phyloP scores from a whole-genome alignment of 1,140 invertebrate species.

The Drosophila asahinai region DNA sequence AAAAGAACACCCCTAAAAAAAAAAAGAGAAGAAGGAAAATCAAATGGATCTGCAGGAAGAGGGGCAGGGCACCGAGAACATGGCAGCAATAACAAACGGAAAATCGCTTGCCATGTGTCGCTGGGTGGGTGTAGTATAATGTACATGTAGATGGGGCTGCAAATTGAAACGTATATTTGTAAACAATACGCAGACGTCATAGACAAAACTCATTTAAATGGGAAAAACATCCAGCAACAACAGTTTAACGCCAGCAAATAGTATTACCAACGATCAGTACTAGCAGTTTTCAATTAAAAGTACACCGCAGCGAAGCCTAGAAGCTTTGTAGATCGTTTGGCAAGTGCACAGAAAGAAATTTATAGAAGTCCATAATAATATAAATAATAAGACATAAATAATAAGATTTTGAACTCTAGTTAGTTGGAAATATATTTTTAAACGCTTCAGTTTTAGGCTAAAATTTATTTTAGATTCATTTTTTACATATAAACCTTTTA shows the following conservation, averaged over 20 bases:
- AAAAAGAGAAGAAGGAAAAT: slow-evolving; percentile 32
- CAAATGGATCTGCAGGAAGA: slow-evolving; percentile 51
- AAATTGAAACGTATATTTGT: slow-evolving; percentile 82
- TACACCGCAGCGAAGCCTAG: slow-evolving; percentile 23
- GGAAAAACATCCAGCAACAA: slow-evolving; percentile 43
- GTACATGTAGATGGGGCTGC: slow-evolving; percentile 45
- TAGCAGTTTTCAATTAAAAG: slow-evolving; percentile 33
- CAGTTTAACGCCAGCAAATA: slow-evolving; percentile 11
- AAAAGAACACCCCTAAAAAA: slow-evolving; percentile 23
- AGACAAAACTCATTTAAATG: slow-evolving; percentile 79
- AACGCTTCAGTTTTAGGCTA: neutral
- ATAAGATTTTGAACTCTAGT: neutral
- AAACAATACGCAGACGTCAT: slow-evolving; percentile 82
- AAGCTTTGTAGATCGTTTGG: slow-evolving; percentile 27
- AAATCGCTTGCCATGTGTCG: slow-evolving; percentile 68
- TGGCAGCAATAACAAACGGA: slow-evolving; percentile 38
- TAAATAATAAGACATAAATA: no score
- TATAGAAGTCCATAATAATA: no score
- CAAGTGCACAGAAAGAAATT: slow-evolving; percentile 8
- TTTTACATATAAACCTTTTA: neutral
- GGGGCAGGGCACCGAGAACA: slow-evolving; percentile 3
- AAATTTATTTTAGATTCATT: neutral
- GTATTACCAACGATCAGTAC: slow-evolving; percentile 24
- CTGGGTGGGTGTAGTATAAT: slow-evolving; percentile 54
- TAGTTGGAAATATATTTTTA: neutral